A percentile compares a stretch with the other conserved stretches of the same genome.
Conservation (phyloP, 2,797 vertebrate species). For the Botia almorhae region DNA sequence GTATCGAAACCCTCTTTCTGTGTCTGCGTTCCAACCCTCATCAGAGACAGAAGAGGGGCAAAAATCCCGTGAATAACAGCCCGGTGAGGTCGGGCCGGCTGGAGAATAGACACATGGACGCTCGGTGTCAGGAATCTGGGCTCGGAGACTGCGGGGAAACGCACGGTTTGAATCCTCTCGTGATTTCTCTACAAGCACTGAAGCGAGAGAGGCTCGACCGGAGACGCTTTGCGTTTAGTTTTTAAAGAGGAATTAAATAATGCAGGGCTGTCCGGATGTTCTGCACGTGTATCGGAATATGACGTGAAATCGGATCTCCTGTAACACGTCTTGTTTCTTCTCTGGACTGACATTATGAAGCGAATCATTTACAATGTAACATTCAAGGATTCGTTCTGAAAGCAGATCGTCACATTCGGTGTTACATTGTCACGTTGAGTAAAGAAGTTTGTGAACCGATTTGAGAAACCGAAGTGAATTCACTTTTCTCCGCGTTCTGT, state of each 20-base stretch:
- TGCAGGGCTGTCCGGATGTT: slow-evolving; percentile 65
- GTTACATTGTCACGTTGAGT: slow-evolving; percentile 17
- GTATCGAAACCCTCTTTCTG: slow-evolving; percentile 73
- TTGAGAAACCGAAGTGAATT: slow-evolving; percentile 47
- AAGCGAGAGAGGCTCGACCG: slow-evolving; percentile 61
- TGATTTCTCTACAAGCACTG: slow-evolving; percentile 69
- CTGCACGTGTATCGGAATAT: slow-evolving; percentile 60
- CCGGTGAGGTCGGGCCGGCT: slow-evolving; percentile 57
- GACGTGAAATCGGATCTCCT: slow-evolving; percentile 9
- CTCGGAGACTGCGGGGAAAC: slow-evolving; percentile 40
- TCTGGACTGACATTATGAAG: slow-evolving; percentile 26
- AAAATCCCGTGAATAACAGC: slow-evolving; percentile 71
- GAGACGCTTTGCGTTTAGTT: slow-evolving; percentile 61
- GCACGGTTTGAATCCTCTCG: slow-evolving; percentile 47
- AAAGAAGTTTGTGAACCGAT: slow-evolving; percentile 24
- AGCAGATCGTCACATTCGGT: slow-evolving; percentile 16
- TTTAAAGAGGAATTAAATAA: slow-evolving; percentile 77
- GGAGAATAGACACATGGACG: slow-evolving; percentile 69
- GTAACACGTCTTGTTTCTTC: not conserved
- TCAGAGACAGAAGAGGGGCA: slow-evolving; percentile 70
- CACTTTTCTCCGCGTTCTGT: slow-evolving; percentile 16
- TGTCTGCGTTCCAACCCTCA: slow-evolving; percentile 82
- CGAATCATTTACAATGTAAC: slow-evolving; percentile 14
- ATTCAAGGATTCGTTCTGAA: not conserved
- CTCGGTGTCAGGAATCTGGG: slow-evolving; percentile 60